Evolutionary conservation across 2,888 invertebrate genomes (phyloP), one percentile per base, ranked within the genome.

Genomic region (Chorisops tibialis): DNA sequence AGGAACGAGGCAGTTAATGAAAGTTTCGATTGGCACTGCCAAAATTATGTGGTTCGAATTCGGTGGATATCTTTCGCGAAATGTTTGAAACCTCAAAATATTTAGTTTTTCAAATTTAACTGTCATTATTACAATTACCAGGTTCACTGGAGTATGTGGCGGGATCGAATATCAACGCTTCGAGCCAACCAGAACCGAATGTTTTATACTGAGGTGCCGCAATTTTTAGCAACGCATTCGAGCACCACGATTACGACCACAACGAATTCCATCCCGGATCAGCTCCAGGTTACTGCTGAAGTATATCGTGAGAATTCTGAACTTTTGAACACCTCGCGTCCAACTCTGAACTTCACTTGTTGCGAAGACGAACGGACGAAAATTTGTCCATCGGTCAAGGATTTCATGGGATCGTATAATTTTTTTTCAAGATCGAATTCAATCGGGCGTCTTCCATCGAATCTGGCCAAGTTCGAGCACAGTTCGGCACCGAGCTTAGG

Each of bases 21-120:
- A 87, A 75, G 81, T 86, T 1, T 75, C 74, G 37, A 79, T 83
- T 62, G 78, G 78, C 65, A 79, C 81, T 48, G 79, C 79, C 35
- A 72, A 77, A 63, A 77, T 81, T 0, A 78, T 81, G 68, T 87
- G 86, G 75, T 89, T 86, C 73, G 88, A 89, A 74, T 79, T 89
- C 63, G 85, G 85, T 1, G 84, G 84, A 2, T 81, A 82, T 67
- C 75, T 81, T 6, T 82, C 82, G 63, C 81, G 80, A 68, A 80
- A 80, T 71, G 85, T 85, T 19, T 6, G 22, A 4, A 16, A n/a
- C n/a, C n/a, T n/a, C n/a, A n/a, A n/a, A n/a, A n/a, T n/a, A n/a
- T n/a, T n/a, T n/a, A n/a, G n/a, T n/a, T n/a, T n/a, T n/a, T n/a
- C n/a, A n/a, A n/a, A n/a, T n/a, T n/a, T n/a, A n/a, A n/a, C n/a